A percentile compares a stretch with the other conserved stretches of the same genome.
These are phyloP conservation scores for Parnassius glacialis DNA, from an alignment of 2,888 invertebrate species.

Conservation along the genomic window DNA sequence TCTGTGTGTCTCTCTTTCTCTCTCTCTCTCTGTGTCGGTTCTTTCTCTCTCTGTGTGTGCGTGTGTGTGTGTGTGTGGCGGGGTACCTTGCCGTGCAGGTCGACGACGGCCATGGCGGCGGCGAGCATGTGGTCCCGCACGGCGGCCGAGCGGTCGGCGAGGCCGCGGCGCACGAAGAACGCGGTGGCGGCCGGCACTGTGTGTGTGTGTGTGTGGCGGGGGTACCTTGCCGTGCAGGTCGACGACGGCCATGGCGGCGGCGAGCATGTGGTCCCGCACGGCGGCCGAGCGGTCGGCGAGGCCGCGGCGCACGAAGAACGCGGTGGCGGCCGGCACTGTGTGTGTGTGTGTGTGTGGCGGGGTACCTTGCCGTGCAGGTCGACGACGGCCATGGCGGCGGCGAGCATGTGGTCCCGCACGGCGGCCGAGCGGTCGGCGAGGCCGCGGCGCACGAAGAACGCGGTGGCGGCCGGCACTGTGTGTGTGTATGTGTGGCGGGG, in stretches of 20 bases:
- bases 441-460: constrained; percentile 92
- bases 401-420: constrained; percentile 94
- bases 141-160: constrained; percentile 91
- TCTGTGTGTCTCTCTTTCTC: too few species aligned
- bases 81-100: constrained; percentile 92
- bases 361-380: constrained; percentile 94
- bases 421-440: constrained; percentile 91
- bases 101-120: constrained; percentile 95
- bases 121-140: constrained; percentile 96
- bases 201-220: background rate
- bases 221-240: constrained; percentile 94
- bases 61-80: too few species aligned
- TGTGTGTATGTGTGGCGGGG: background rate
- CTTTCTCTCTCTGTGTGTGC: too few species aligned
- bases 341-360: too few species aligned
- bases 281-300: constrained; percentile 91
- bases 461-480: constrained; percentile 33
- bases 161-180: constrained; percentile 92
- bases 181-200: constrained; percentile 43
- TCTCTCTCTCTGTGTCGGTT: too few species aligned
- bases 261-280: constrained; percentile 94
- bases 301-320: constrained; percentile 92
- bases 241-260: constrained; percentile 95
- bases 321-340: constrained; percentile 33
- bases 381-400: constrained; percentile 95